These are phyloP conservation scores for Drosophila miranda DNA, from an alignment of 1,140 invertebrate genomes.

Conservation along the genomic window DNA sequence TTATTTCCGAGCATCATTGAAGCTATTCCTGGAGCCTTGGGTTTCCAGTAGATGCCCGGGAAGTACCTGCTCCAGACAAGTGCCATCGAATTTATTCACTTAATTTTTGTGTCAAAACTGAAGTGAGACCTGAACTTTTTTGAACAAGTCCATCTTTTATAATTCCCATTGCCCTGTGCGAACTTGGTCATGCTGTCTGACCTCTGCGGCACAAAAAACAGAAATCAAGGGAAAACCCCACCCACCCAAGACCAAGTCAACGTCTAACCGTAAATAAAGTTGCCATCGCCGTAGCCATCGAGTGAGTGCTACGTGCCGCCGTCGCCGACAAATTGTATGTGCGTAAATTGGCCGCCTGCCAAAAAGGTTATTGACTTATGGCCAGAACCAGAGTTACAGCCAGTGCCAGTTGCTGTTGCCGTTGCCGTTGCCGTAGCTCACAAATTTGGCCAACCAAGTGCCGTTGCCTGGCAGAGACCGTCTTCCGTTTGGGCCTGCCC, in stretches of 20 bases:
- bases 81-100: background rate
- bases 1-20: too few species aligned
- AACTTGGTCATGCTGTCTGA: slow-evolving; percentile 30
- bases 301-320: slow-evolving; percentile 42
- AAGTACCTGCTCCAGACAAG: too few species aligned
- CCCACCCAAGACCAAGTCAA: slow-evolving; percentile 11
- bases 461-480: slow-evolving; percentile 30
- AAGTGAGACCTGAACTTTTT: slow-evolving; percentile 34
- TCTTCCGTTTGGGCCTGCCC: slow-evolving; percentile 36
- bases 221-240: background rate
- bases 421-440: too few species aligned
- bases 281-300: slow-evolving; percentile 30
- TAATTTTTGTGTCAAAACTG: slow-evolving; percentile 14
- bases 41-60: too few species aligned
- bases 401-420: slow-evolving; percentile 6
- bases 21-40: too few species aligned
- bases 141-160: slow-evolving; percentile 18
- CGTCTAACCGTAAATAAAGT: slow-evolving; percentile 58
- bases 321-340: slow-evolving; percentile 69
- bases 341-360: slow-evolving; percentile 71
- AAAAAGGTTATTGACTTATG: slow-evolving; percentile 77
- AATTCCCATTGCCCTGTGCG: background rate
- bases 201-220: slow-evolving; percentile 15
- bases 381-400: slow-evolving; percentile 38
- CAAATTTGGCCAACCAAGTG: too few species aligned